Evolutionary conservation across 2,888 invertebrate species (phyloP), one percentile per base, ranked within the genome.

Genomic region (Agrotis exclamationis): DNA sequence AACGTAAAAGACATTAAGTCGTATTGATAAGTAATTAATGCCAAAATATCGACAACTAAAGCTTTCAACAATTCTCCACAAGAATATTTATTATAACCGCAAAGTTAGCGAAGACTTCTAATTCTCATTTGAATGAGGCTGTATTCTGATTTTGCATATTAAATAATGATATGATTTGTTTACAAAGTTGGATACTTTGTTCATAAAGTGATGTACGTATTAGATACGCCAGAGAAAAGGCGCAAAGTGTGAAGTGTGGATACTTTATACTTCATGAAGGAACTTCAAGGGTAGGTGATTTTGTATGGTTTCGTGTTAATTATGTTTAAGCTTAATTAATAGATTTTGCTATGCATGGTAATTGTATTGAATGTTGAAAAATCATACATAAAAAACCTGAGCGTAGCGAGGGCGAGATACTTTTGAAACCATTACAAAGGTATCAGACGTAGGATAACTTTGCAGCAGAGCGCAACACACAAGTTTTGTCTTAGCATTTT

Each of bases 91-190:
- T 67, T 53, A 53, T 48, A 33, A 24, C 33, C 7, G 18, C 47
- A 58, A 76, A 68, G 53, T 53, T 76, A 58, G 18, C 24, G 39
- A 9, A 1, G 76, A 45, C 18, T 58, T 20, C 45, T 58, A 67
- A 68, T 76, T 53, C 69, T 76, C n/a, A 53, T 76, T 76, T 14
- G 53, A 76, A 68, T 67, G 47, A 51, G 24, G 20, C 44, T 47
- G 20, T 72, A 39, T 51, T 57, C 50, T 20, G 22, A 74, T 75
- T 66, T 57, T 58, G 47, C 57, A 75, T 68, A 73, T 48, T 68
- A 48, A 76, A 58, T 53, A 22, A 44, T 44, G 20, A 68, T 68
- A 53, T 48, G n/a, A 53, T 67, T 47, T 73, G 47, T 48, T 76
- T 47, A 24, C 14, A 11, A 76, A 54, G 13, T 48, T 54, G 1